Conservation (phyloP, 1,140 invertebrate species). For the Trichogramma pretiosum region DNA sequence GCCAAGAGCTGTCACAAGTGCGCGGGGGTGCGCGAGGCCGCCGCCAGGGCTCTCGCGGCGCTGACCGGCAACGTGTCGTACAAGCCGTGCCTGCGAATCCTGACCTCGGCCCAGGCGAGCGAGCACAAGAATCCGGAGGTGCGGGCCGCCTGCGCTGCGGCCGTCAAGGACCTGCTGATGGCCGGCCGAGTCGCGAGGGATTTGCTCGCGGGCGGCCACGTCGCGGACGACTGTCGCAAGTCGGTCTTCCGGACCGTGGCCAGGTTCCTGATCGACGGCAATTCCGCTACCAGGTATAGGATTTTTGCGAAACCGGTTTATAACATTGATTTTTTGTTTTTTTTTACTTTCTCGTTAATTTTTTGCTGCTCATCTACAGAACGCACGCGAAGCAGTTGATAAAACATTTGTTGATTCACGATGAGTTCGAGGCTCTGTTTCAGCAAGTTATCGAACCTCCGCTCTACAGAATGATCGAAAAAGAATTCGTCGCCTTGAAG, state of each 20-base stretch:
- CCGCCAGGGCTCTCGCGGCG: conserved; percentile 18
- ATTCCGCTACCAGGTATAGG: conserved; percentile 23
- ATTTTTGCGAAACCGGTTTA: neutral
- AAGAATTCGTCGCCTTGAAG: conserved; percentile 19
- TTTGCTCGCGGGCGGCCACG: conserved; percentile 11
- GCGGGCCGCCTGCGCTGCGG: neutral
- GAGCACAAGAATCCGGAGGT: neutral
- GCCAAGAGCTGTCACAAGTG: conserved; percentile 21
- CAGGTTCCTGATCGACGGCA: conserved; percentile 22
- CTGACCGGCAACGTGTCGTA: conserved; percentile 19
- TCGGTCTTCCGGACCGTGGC: conserved; percentile 18
- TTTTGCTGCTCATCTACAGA: too few relatives aligned
- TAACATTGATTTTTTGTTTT: conserved; percentile 2
- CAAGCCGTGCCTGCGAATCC: conserved; percentile 1
- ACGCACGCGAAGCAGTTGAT: conserved; percentile 19
- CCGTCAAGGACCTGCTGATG: too few relatives aligned
- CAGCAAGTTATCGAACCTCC: conserved; percentile 20
- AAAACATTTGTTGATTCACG: conserved; percentile 18
- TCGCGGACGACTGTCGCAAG: conserved; percentile 16
- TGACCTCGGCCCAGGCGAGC: neutral
- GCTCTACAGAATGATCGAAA: conserved; percentile 18
- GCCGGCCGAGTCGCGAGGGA: neutral
- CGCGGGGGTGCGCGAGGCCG: conserved; percentile 16
- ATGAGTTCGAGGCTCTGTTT: conserved; percentile 18
- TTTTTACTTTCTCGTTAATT: conserved; percentile 8